Percentiles rank a stretch among this genome's conserved stretches.
These are phyloP conservation scores for Platichthys stellatus DNA, from an alignment of 2,113 vertebrate species.

Conservation along the genomic window DNA sequence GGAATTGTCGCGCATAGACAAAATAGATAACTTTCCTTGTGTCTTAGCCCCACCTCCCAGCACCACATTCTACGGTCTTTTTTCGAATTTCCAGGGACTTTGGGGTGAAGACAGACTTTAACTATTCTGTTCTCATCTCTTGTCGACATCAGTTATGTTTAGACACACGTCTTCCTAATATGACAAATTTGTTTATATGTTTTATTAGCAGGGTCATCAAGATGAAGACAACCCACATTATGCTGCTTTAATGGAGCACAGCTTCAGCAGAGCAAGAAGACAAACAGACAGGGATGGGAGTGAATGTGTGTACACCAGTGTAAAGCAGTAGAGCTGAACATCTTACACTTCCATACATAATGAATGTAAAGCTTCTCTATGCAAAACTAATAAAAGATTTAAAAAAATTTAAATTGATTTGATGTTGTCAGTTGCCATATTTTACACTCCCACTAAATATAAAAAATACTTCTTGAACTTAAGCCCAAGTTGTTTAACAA, in stretches of 20 bases:
- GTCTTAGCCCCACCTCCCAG: no score
- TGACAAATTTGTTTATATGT: no score
- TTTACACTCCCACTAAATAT: no score
- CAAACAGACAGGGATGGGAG: background rate
- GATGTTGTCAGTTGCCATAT: no score
- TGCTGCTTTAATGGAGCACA: background rate
- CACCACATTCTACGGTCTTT: no score
- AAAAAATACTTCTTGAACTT: no score
- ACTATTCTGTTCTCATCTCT: no score
- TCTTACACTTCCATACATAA: background rate
- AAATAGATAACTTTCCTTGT: no score
- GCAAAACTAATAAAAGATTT: background rate
- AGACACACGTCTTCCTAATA: background rate
- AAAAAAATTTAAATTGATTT: background rate
- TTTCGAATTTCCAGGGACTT: no score
- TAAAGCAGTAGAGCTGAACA: background rate
- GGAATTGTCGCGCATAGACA: no score
- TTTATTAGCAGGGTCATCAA: background rate
- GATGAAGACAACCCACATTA: conserved; percentile 3
- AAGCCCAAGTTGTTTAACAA: no score
- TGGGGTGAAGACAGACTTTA: no score
- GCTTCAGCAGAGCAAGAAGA: background rate
- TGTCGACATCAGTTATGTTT: background rate
- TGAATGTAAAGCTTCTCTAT: background rate
- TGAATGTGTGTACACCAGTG: conserved; percentile 33